Conservation (phyloP, 2,797 vertebrate species). For the Acanthurus lineatus region DNA sequence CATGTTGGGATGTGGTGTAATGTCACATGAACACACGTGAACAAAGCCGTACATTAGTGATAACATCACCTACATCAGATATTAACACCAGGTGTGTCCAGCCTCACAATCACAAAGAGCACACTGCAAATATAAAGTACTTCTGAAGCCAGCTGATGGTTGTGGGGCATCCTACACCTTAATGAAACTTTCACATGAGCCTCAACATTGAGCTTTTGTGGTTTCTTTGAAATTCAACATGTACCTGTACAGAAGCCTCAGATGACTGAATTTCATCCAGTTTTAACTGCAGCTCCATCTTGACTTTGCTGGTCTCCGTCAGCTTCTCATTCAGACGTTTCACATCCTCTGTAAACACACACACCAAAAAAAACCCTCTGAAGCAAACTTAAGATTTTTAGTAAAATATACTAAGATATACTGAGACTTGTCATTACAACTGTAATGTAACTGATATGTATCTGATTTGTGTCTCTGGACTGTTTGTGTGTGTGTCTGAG, state of each 20-base stretch:
- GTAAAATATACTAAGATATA: no score
- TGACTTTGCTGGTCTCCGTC: slow-evolving; percentile 89
- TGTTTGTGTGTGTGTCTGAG: neutral
- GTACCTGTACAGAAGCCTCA: slow-evolving; percentile 91
- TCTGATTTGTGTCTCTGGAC: neutral
- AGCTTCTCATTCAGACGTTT: slow-evolving; percentile 93
- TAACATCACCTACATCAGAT: no score
- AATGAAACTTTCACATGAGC: neutral
- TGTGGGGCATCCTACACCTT: neutral
- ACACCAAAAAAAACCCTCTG: neutral
- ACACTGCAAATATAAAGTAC: no score
- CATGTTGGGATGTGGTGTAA: no score
- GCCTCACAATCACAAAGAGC: no score
- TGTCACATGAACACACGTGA: no score
- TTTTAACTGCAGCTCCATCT: slow-evolving; percentile 93
- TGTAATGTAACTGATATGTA: no score
- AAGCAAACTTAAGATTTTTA: no score
- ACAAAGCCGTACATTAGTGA: no score
- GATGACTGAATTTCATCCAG: slow-evolving; percentile 94
- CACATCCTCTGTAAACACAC: slow-evolving; percentile 88
- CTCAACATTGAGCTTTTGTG: neutral
- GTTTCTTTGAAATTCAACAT: neutral
- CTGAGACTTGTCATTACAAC: no score
- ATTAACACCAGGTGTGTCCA: no score
- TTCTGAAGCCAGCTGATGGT: neutral